A percentile compares a stretch with the other conserved stretches of the same genome.
Conservation (phyloP, 2,113 vertebrate species). For the Poicephalus gulielmi region DNA sequence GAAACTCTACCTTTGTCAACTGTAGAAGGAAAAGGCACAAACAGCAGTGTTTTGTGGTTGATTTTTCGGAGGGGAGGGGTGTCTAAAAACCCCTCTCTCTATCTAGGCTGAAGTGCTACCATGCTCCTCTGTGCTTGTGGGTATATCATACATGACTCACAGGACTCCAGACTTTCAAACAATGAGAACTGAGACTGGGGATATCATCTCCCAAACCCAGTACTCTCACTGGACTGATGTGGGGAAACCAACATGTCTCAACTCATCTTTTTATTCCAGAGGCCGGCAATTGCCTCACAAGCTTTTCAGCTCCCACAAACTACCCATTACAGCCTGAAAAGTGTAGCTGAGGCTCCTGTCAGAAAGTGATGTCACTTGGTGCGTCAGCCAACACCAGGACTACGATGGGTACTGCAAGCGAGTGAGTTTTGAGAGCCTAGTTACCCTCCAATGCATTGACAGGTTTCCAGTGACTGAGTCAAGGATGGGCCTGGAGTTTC, state of each 20-base stretch:
- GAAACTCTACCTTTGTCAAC: background rate
- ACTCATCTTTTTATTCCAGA: background rate
- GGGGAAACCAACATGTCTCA: background rate
- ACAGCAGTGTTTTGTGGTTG: background rate
- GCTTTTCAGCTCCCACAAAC: background rate
- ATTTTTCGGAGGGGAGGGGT: fast-evolving
- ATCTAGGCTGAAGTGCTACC: background rate
- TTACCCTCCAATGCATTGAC: background rate
- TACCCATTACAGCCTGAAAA: background rate
- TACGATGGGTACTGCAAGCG: background rate
- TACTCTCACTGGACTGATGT: background rate
- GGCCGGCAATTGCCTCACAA: background rate
- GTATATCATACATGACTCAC: background rate
- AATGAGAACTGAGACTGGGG: background rate
- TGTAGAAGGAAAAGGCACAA: background rate
- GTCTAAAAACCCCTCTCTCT: background rate
- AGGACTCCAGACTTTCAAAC: background rate
- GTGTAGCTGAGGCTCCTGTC: background rate
- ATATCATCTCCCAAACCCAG: background rate
- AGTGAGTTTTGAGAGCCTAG: background rate
- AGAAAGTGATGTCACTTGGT: background rate
- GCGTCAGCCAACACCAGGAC: background rate
- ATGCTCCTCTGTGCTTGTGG: background rate
- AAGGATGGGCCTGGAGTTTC: background rate
- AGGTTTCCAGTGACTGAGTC: background rate